Base-by-base conservation (phyloP, 2,888 invertebrate species). In the Dasysyrphus albostriatus region DNA sequence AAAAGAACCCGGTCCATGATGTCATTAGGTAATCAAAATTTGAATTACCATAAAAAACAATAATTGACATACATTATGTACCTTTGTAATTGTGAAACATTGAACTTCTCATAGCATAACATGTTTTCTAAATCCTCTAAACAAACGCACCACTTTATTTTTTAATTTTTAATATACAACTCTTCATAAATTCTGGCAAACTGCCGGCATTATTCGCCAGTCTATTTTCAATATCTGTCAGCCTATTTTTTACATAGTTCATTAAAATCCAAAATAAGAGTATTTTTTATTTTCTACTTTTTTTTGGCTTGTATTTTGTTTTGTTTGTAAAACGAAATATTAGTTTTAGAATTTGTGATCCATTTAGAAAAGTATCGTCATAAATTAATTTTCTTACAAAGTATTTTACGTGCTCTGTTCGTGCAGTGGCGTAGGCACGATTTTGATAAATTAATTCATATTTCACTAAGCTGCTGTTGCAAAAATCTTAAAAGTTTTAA, bases 121-220 rank as follows among this genome's bases (percentile, higher is more conserved):
- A 34, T 34, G 56, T 34, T 56, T 56, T 56, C 32, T 14, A 3
- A 32, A 54, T 29, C 10, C 47, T 47, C 12, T 49, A 19, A 49
- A 49, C 49, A 49, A 49, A 51, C 12, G 51, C 51, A 24, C 5
- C 1, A 12, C n/a, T 10, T 19, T 51, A 2, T 24, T 19, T 63
- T 44, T n/a, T 61, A 44, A 24, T 24, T 51, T 51, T 2, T 24
- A 54, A 6, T 24, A 47, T n/a, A 14, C 54, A 58, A 16, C 16
- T n/a, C n/a, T 34, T 16, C 9, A 37, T n/a, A 42, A n/a, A n/a
- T 63, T 44, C n/a, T 63, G 63, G 63, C 63, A 42, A 63, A 44
- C 32, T 29, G 63, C 61, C 61, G 5, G n/a, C 1, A 61, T 39
- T 61, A 9, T 10, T 8, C 42, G 19, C 19, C 8, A 29, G 9